phyloP scores from a whole-genome alignment of 2,888 invertebrate species.

The Drosophila subquinaria region DNA sequence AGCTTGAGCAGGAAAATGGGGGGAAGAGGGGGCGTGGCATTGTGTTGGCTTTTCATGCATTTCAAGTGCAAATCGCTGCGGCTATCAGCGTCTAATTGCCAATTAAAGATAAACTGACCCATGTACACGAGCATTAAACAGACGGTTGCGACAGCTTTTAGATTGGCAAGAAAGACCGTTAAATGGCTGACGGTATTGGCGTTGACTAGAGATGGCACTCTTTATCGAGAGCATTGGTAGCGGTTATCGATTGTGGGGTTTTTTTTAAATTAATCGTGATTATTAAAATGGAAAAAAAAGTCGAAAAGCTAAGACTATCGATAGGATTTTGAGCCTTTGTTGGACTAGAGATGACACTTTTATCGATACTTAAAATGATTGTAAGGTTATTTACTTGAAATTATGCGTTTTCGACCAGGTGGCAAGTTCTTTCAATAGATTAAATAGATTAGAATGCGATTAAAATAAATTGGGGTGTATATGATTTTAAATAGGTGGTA shows the following conservation, averaged over 20 bases:
- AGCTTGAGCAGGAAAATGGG: not conserved
- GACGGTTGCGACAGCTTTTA: constrained; percentile 7
- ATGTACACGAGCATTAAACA: constrained; percentile 21
- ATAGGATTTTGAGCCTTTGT: too few relatives aligned
- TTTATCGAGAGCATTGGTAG: not conserved
- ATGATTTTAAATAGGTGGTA: not conserved
- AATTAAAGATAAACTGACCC: constrained; percentile 75
- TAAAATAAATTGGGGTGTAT: too few relatives aligned
- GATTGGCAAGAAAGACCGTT: constrained; percentile 3
- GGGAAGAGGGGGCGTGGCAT: not conserved
- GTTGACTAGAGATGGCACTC: not conserved
- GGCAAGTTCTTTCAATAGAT: not conserved
- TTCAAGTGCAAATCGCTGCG: constrained; percentile 79
- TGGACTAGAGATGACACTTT: too few relatives aligned
- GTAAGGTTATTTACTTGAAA: not conserved
- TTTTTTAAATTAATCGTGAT: too few relatives aligned
- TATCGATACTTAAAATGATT: too few relatives aligned
- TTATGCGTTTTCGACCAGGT: not conserved
- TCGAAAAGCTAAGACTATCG: too few relatives aligned
- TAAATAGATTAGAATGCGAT: not conserved
- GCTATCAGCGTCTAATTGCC: constrained; percentile 75
- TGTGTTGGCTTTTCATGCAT: constrained; percentile 63
- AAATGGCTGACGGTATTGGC: constrained; percentile 7
- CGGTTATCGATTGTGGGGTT: not conserved
- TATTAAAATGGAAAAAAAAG: too few relatives aligned